phyloP scores from a whole-genome alignment of 2,113 vertebrate genomes.

The Regulus satrapa region DNA sequence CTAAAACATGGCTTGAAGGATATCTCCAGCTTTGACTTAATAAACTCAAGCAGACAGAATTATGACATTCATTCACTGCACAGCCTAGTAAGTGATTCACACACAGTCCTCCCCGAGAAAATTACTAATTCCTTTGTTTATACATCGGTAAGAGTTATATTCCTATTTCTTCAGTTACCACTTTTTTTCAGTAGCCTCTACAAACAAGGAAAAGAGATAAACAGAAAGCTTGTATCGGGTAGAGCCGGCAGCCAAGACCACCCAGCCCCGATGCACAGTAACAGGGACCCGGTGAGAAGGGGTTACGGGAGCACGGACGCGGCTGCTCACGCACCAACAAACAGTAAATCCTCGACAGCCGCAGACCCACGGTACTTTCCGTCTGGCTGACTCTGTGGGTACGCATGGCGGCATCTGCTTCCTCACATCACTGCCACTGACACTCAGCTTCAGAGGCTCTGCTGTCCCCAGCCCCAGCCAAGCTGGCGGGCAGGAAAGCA shows the following conservation, averaged over 20 bases:
- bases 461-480: neutral
- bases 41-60: neutral
- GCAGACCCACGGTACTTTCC: rapidly evolving
- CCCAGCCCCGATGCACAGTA: rapidly evolving
- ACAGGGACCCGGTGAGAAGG: too few relatives aligned
- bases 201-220: neutral
- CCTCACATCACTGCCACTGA: too few relatives aligned
- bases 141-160: neutral
- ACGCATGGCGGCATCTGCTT: rapidly evolving
- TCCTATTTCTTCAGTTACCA: neutral
- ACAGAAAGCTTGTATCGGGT: neutral
- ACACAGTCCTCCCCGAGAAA: neutral
- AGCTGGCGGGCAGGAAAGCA: neutral
- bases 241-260: neutral
- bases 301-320: rapidly evolving
- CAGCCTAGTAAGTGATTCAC: neutral
- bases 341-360: neutral
- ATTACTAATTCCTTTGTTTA: neutral
- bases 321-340: neutral
- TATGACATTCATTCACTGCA: neutral
- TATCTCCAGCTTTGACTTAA: neutral
- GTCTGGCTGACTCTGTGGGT: rapidly evolving
- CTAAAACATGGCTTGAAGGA: neutral
- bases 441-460: neutral
- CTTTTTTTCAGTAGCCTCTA: neutral